These are phyloP conservation scores for Eunapius fragilis DNA, from an alignment of 37 sponge, comb jelly and placozoan genomes.

Conservation along the genomic window DNA sequence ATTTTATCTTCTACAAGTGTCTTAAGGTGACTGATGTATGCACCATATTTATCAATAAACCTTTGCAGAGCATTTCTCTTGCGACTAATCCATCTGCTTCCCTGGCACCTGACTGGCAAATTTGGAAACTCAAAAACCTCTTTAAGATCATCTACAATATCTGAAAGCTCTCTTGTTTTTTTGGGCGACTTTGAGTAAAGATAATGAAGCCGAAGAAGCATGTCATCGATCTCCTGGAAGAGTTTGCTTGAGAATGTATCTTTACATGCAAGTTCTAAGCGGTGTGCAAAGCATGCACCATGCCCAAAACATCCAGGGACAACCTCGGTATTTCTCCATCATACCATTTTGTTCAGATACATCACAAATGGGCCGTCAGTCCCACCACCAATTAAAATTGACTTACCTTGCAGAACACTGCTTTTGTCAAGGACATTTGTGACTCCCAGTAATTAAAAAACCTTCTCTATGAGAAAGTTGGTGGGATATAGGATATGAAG, in stretches of 20 bases:
- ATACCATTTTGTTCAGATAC: slow-evolving; percentile 56
- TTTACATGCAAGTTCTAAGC: slow-evolving; percentile 60
- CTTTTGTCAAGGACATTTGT: slow-evolving; percentile 26
- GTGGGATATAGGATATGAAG: too few species aligned
- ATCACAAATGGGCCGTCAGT: slow-evolving; percentile 73
- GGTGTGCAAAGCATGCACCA: slow-evolving; percentile 70
- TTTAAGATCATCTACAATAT: slow-evolving; percentile 39
- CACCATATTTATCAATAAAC: slow-evolving; percentile 46
- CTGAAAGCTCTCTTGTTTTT: slow-evolving; percentile 40
- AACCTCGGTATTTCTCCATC: slow-evolving; percentile 32
- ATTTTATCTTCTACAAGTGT: slow-evolving; percentile 22
- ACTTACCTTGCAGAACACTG: slow-evolving; percentile 21
- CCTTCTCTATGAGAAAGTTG: too few species aligned
- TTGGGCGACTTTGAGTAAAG: slow-evolving; percentile 59
- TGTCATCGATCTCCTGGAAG: slow-evolving; percentile 47
- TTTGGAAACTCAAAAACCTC: slow-evolving; percentile 47
- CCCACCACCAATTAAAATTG: slow-evolving; percentile 56
- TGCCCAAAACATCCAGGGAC: slow-evolving; percentile 59
- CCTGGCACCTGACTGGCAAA: slow-evolving; percentile 42
- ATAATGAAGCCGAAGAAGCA: slow-evolving; percentile 54
- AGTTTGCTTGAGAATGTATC: slow-evolving; percentile 56
- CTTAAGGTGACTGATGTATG: slow-evolving; percentile 38
- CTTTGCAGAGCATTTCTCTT: slow-evolving; percentile 51
- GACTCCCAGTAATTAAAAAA: slow-evolving; percentile 50
- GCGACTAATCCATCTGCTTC: slow-evolving; percentile 58